Evolutionary conservation across 2,113 vertebrate species (phyloP).

Genomic region (Synchiropus splendidus): DNA sequence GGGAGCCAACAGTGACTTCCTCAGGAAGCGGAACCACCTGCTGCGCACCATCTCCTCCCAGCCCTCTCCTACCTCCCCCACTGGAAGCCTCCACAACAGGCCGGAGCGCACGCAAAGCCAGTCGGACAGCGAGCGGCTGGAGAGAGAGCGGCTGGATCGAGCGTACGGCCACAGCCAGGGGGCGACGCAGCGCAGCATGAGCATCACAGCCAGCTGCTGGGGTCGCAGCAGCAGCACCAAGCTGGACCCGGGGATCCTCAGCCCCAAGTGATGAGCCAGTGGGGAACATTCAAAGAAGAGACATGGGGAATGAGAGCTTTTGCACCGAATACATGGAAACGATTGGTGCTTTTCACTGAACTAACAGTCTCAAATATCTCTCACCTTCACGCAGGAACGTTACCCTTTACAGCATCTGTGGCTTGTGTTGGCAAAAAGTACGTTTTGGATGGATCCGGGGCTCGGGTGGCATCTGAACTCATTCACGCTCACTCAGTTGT

Average conservation of each 20-base stretch:
- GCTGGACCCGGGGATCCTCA: constrained; percentile 67
- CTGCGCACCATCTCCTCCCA: constrained; percentile 93
- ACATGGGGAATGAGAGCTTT: not conserved
- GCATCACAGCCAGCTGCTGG: constrained; percentile 84
- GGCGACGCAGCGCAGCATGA: constrained; percentile 75
- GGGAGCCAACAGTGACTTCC: constrained; percentile 85
- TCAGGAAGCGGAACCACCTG: constrained; percentile 91
- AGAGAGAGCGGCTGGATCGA: constrained; percentile 69
- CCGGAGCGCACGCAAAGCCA: constrained; percentile 84
- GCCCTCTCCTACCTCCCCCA: constrained; percentile 74
- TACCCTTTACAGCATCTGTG: no score
- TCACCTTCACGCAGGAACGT: no score
- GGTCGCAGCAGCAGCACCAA: constrained; percentile 74
- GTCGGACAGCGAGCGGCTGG: constrained; percentile 63
- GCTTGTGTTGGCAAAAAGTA: no score
- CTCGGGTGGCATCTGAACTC: no score
- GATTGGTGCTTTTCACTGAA: no score
- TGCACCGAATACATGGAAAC: no score
- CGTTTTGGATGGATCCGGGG: no score
- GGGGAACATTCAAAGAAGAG: not conserved
- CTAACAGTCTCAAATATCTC: no score
- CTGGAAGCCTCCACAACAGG: constrained; percentile 58
- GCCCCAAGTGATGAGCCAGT: constrained; percentile 40
- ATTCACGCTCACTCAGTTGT: no score
- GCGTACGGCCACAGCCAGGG: constrained; percentile 56